Base-by-base conservation (phyloP, 2,888 invertebrate genomes). In the Opisthograptis luteolata region DNA sequence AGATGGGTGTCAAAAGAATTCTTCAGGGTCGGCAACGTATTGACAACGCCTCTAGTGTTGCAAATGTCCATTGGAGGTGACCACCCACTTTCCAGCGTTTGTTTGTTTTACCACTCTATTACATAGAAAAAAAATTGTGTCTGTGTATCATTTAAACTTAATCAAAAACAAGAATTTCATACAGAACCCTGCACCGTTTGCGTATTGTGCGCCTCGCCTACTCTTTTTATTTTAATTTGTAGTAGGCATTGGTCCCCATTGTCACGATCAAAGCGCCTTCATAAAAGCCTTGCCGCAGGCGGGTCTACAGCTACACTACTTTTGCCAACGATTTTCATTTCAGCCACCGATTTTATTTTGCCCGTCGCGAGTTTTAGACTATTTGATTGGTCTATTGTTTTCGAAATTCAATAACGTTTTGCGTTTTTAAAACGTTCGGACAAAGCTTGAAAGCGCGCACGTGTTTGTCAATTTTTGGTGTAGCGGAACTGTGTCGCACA, bases 271-370 rank as follows among this genome's bases (percentile, higher is more conserved):
- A 37, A 44, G 35, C 49, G 51, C 39, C 41, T 50, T 17, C 52
- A 49, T 59, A 57, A 61, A 56, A 50, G 61, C 46, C 31, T 40
- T 12, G 53, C 61, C 55, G 48, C 53, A 22, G 61, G 57, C 57
- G 32, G 10, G 52, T 41, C 40, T 44, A 28, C 42, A 50, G 52
- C 40, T 25, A 30, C 25, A 12, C 40, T 39, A 47, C 50, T 50
- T 56, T 51, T 44, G 22, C 24, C 37, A 28, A 39, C 39, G 34
- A 34, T 43, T 50, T 49, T 32, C 34, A 32, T 39, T 43, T 41
- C 6, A 10, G 6, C n/a, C 25, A 2, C 17, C 43, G 30, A 47
- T 15, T 36, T 17, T 27, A 39, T 27, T 28, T 10, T 31, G 30
- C 22, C 8, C 24, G 20, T 22, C 36, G 28, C 27, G 12, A 41